A percentile compares a stretch with the other conserved stretches of the same genome.
Conservation (phyloP, 2,113 vertebrate species). For the Prunella himalayana region DNA sequence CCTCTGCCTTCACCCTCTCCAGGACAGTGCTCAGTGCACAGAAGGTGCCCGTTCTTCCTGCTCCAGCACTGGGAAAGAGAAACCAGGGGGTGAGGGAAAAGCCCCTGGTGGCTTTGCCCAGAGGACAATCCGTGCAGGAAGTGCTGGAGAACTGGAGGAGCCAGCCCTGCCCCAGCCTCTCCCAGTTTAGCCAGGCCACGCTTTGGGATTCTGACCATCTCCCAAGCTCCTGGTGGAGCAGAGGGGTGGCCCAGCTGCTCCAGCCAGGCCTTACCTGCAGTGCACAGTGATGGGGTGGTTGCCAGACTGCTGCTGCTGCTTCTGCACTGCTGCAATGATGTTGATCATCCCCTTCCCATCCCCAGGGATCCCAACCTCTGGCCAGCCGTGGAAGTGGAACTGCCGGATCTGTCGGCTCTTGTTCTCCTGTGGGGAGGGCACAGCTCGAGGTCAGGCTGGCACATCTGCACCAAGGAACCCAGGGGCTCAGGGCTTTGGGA, state of each 20-base stretch:
- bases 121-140: background rate
- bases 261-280: constrained; percentile 82
- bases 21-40: constrained; percentile 96
- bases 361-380: constrained; percentile 93
- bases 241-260: background rate
- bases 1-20: constrained; percentile 96
- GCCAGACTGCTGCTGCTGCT: constrained; percentile 97
- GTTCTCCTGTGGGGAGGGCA: constrained; percentile 83
- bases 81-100: background rate
- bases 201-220: background rate
- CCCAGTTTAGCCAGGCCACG: background rate
- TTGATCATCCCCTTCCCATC: constrained; percentile 98
- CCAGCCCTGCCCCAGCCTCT: background rate
- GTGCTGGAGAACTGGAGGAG: accelerated
- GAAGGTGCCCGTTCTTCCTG: constrained; percentile 96
- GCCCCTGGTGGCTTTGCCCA: background rate
- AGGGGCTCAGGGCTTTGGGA: background rate
- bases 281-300: constrained; percentile 99
- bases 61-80: constrained; percentile 83
- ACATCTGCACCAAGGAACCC: background rate
- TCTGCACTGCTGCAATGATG: constrained; percentile 95
- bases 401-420: constrained; percentile 91
- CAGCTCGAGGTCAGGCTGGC: background rate
- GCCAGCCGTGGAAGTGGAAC: constrained; percentile 99
- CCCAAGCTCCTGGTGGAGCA: background rate